A percentile compares a stretch with the other conserved stretches of the same genome.
These are phyloP conservation scores for Crocodylus rhombifer DNA, from an alignment of 2,797 vertebrate genomes.

Conservation along the genomic window DNA sequence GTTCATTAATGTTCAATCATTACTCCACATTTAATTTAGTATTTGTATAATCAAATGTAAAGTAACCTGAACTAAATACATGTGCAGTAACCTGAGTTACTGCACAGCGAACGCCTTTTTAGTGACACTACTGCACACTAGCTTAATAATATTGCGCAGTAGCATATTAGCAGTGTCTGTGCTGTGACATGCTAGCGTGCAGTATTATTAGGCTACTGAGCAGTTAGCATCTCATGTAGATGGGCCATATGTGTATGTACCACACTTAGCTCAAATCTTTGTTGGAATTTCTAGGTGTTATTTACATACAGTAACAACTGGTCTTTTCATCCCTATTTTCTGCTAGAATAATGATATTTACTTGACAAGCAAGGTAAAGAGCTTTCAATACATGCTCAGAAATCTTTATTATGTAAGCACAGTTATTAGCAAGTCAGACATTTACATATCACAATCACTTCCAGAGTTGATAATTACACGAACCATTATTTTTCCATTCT, in stretches of 20 bases:
- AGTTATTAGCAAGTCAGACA: constrained; percentile 43
- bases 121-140: too few relatives aligned
- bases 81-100: too few relatives aligned
- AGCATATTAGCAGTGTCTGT: too few relatives aligned
- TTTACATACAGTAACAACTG: not conserved
- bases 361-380: constrained; percentile 18
- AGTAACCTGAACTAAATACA: too few relatives aligned
- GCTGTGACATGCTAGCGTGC: too few relatives aligned
- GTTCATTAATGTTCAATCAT: too few relatives aligned
- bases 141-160: too few relatives aligned
- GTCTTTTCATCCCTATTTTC: not conserved
- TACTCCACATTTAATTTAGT: too few relatives aligned
- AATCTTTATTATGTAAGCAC: constrained; percentile 14
- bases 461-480: constrained; percentile 38
- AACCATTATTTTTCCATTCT: constrained; percentile 32
- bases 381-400: not conserved
- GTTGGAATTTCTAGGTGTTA: not conserved
- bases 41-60: too few relatives aligned
- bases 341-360: not conserved
- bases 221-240: too few relatives aligned
- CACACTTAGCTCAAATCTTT: not conserved
- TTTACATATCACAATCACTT: constrained; percentile 8
- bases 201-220: too few relatives aligned
- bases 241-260: not conserved
- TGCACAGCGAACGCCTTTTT: too few relatives aligned